These are phyloP conservation scores for Ranitomeya variabilis DNA, from an alignment of 2,113 vertebrate species.

Conservation along the genomic window DNA sequence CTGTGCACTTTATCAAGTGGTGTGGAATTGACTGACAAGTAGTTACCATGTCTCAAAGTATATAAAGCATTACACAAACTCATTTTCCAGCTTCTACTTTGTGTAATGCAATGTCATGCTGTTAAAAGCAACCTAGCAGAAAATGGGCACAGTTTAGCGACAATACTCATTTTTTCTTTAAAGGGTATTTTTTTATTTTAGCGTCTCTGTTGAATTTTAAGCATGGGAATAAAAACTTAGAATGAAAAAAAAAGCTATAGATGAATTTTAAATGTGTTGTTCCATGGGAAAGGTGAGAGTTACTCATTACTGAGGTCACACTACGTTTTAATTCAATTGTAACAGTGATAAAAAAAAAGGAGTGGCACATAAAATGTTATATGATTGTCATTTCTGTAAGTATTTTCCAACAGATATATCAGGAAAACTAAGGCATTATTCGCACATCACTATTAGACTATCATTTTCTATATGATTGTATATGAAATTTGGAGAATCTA, in stretches of 20 bases:
- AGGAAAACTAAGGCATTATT: no score
- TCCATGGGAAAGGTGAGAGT: no score
- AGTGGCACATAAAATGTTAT: no score
- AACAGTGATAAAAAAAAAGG: no score
- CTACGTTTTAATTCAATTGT: no score
- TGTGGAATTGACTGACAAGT: conserved; percentile 46
- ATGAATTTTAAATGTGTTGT: no score
- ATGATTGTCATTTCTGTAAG: no score
- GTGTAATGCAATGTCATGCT: conserved; percentile 33
- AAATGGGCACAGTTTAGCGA: conserved; percentile 34
- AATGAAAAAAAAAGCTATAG: neutral
- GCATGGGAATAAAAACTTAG: neutral
- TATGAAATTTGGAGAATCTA: no score
- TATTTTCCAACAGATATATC: no score
- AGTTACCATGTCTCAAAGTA: conserved; percentile 15
- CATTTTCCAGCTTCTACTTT: conserved; percentile 18
- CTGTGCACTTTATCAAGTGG: conserved; percentile 22
- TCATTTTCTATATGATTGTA: no score
- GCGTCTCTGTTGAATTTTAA: neutral
- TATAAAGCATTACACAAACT: conserved; percentile 23
- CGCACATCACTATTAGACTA: no score
- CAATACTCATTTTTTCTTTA: neutral
- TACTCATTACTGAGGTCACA: no score
- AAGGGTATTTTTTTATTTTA: neutral
- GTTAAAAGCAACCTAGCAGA: conserved; percentile 42